These are phyloP conservation scores for Idaea straminata DNA, from an alignment of 2,888 invertebrate species.

Conservation along the genomic window DNA sequence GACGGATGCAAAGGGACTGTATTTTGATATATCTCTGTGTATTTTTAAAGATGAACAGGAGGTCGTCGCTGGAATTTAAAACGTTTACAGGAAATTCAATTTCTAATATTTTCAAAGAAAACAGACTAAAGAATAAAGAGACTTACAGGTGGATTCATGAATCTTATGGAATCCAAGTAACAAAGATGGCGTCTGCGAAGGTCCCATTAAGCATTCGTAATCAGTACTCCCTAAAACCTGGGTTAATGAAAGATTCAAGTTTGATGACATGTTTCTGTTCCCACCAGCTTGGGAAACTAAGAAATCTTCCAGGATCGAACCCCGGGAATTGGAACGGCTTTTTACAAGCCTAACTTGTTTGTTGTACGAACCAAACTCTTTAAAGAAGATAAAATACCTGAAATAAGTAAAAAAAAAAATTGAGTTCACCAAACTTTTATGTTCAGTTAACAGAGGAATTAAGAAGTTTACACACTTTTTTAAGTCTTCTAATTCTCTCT, in stretches of 20 bases:
- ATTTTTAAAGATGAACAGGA: slow-evolving; percentile 70
- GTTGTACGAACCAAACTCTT: slow-evolving; percentile 76
- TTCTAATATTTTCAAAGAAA: background rate
- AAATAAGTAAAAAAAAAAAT: slow-evolving; percentile 25
- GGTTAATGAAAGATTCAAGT: slow-evolving; percentile 52
- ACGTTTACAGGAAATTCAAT: background rate
- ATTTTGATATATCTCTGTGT: slow-evolving; percentile 68
- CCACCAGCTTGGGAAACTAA: slow-evolving; percentile 43
- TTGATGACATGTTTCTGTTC: slow-evolving; percentile 42
- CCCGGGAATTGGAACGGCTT: slow-evolving; percentile 71
- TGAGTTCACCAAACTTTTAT: too few species aligned
- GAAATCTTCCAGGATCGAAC: slow-evolving; percentile 69
- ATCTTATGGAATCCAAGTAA: slow-evolving; percentile 55
- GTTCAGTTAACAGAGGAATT: background rate
- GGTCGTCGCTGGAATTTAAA: slow-evolving; percentile 52
- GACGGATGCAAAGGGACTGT: slow-evolving; percentile 57
- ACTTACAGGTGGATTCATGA: slow-evolving; percentile 68
- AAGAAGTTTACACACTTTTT: slow-evolving; percentile 55
- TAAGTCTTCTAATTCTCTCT: slow-evolving; percentile 78
- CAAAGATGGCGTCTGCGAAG: slow-evolving; percentile 44
- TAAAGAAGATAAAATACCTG: slow-evolving; percentile 79
- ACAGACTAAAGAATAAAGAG: slow-evolving; percentile 6
- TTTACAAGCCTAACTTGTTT: slow-evolving; percentile 69
- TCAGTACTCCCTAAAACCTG: slow-evolving; percentile 52
- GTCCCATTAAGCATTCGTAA: slow-evolving; percentile 44